These are phyloP conservation scores for Cephonodes hylas DNA, from an alignment of 2,888 invertebrate species.

Conservation along the genomic window DNA sequence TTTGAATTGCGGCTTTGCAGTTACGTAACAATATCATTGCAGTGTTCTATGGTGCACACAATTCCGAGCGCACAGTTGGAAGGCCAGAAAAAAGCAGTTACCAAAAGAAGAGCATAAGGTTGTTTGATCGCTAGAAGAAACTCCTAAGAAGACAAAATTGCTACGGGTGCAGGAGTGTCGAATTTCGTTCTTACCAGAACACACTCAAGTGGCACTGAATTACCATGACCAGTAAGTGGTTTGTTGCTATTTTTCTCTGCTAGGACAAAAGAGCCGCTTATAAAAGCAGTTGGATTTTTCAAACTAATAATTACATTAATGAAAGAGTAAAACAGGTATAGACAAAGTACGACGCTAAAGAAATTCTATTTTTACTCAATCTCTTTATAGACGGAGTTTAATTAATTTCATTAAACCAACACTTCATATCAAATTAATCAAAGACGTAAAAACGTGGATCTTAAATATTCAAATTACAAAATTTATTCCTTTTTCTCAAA, in stretches of 20 bases:
- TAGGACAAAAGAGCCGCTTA: background rate
- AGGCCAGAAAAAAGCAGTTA: too few species aligned
- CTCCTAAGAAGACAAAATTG: too few species aligned
- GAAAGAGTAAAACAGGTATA: background rate
- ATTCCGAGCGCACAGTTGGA: too few species aligned
- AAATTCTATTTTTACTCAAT: background rate
- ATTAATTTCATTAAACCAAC: background rate
- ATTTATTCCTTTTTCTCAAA: background rate
- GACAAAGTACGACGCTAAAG: background rate
- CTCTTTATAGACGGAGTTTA: background rate
- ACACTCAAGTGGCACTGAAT: too few species aligned
- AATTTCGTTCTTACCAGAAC: too few species aligned
- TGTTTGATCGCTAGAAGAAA: too few species aligned
- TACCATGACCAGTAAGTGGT: too few species aligned
- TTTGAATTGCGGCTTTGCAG: background rate
- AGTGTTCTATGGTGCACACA: too few species aligned
- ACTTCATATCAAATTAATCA: slow-evolving; percentile 6
- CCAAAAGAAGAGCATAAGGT: too few species aligned
- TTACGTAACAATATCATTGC: background rate
- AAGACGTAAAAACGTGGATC: background rate
- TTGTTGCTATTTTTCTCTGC: too few species aligned
- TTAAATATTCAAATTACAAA: background rate
- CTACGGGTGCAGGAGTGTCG: too few species aligned
- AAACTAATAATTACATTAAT: background rate
- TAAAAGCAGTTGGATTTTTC: background rate